A percentile compares a stretch with the other conserved stretches of the same genome.
phyloP scores from a whole-genome alignment of 2,113 vertebrate species.

The Asarcornis scutulata region DNA sequence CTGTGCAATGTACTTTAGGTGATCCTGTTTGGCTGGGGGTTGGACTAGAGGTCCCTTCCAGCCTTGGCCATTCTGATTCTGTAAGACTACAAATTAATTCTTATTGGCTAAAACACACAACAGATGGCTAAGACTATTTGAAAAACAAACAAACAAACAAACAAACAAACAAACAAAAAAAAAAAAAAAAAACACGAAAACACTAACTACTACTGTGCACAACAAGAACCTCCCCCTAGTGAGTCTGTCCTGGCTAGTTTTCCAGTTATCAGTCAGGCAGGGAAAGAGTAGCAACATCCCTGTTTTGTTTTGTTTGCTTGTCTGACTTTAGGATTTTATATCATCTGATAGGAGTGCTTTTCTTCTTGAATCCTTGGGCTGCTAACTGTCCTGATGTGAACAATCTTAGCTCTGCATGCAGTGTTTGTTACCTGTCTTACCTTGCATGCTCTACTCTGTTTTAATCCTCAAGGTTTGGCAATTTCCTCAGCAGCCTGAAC shows the following conservation, averaged over 20 bases:
- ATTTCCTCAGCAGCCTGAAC: not conserved
- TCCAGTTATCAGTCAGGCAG: not conserved
- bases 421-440: not conserved
- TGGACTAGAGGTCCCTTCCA: too few species aligned
- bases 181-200: not conserved
- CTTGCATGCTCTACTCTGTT: fast-evolving
- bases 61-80: too few species aligned
- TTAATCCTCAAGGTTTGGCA: not conserved
- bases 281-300: not conserved
- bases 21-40: too few species aligned
- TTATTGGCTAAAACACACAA: not conserved
- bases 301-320: not conserved
- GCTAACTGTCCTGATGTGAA: not conserved
- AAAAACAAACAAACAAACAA: not conserved
- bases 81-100: not conserved
- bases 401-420: not conserved
- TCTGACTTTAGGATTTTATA: not conserved
- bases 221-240: not conserved
- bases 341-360: not conserved
- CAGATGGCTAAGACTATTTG: not conserved
- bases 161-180: not conserved
- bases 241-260: not conserved
- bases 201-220: not conserved
- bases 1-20: too few species aligned
- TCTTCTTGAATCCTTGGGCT: not conserved